Evolutionary conservation across 2,113 vertebrate genomes (phyloP).

Genomic region (Noctilio leporinus): DNA sequence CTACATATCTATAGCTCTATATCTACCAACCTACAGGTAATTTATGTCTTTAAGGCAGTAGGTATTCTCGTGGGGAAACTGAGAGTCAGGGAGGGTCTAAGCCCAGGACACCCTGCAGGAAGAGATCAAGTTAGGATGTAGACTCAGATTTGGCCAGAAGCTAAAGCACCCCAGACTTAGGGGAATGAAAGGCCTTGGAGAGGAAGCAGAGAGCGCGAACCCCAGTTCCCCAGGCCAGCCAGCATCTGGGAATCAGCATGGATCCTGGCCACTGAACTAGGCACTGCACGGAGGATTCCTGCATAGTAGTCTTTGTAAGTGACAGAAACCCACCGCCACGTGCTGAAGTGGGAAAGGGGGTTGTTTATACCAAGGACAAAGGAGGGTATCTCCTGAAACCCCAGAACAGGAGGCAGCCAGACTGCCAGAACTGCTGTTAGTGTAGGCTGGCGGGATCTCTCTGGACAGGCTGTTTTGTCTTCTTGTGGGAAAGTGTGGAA

Average conservation of each 20-base stretch:
- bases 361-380: not conserved
- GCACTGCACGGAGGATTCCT: too few relatives aligned
- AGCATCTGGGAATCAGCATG: not conserved
- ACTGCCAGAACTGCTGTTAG: not conserved
- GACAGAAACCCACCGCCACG: not conserved
- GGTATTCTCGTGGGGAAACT: not conserved
- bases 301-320: too few relatives aligned
- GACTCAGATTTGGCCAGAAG: not conserved
- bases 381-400: not conserved
- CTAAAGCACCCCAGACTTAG: not conserved
- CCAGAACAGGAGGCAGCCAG: not conserved
- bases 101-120: not conserved
- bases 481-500: not conserved
- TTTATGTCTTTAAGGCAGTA: not conserved
- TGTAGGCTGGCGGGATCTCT: not conserved
- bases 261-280: not conserved
- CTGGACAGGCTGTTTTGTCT: not conserved
- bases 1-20: too few relatives aligned
- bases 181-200: not conserved
- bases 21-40: too few relatives aligned
- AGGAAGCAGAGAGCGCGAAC: not conserved
- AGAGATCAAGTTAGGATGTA: not conserved
- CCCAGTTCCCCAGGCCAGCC: not conserved
- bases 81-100: not conserved
- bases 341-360: not conserved